Evolutionary conservation across 2,888 invertebrate genomes (phyloP).

Genomic region (Nymphalis polychloros): DNA sequence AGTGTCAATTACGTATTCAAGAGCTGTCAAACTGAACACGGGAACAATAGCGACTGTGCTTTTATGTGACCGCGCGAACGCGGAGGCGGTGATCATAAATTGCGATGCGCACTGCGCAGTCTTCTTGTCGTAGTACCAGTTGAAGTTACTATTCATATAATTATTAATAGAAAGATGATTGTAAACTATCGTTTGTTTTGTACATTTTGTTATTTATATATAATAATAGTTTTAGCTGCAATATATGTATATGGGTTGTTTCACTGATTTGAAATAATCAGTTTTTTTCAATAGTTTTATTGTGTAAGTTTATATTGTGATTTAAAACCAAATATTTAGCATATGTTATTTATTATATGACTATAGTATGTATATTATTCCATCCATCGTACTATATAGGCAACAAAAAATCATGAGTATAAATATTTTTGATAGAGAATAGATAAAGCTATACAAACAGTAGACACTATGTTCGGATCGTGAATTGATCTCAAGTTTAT

Average conservation of each 20-base stretch:
- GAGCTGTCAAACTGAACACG: conserved; percentile 42
- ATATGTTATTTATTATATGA: too few species aligned
- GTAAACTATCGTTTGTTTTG: background rate
- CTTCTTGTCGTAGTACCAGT: conserved; percentile 6
- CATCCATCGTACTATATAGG: too few species aligned
- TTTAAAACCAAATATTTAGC: too few species aligned
- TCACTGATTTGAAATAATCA: too few species aligned
- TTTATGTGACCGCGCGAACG: conserved; percentile 52
- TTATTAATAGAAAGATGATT: background rate
- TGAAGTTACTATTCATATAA: background rate
- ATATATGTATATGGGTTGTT: too few species aligned
- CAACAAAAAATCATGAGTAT: background rate
- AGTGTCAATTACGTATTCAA: conserved; percentile 49
- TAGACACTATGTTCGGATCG: conserved; percentile 20
- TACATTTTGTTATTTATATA: too few species aligned
- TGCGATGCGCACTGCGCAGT: conserved; percentile 45
- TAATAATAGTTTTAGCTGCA: too few species aligned
- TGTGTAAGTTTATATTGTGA: too few species aligned
- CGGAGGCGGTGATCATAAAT: conserved; percentile 48
- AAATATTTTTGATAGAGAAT: background rate
- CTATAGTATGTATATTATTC: too few species aligned
- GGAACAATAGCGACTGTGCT: conserved; percentile 40
- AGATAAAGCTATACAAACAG: background rate
- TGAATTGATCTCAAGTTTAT: conserved; percentile 35
- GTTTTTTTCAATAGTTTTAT: too few species aligned